phyloP scores from a whole-genome alignment of 2,113 vertebrate species.

The Cairina moschata region DNA sequence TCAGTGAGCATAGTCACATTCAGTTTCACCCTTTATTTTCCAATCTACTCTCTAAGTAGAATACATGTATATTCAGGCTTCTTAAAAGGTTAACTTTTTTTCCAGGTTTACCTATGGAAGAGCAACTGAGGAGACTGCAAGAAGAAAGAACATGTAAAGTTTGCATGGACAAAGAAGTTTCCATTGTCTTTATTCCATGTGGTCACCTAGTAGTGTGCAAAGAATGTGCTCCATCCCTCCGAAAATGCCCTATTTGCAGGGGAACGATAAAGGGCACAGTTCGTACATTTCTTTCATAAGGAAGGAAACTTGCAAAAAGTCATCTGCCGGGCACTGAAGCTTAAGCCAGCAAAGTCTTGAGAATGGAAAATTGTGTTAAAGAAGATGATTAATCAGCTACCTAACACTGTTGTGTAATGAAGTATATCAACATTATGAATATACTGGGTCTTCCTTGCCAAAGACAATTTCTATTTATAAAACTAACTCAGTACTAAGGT shows the following conservation, averaged over 20 bases:
- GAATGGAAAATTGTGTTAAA: neutral
- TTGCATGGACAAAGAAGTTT: constrained; percentile 89
- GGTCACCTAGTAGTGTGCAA: constrained; percentile 88
- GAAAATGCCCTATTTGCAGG: constrained; percentile 87
- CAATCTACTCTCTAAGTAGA: neutral
- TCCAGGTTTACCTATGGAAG: constrained; percentile 83
- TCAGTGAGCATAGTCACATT: neutral
- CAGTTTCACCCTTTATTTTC: neutral
- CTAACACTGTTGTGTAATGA: neutral
- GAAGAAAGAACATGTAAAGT: constrained; percentile 89
- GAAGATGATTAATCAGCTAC: neutral
- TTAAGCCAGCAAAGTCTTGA: neutral
- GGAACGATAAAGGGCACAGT: constrained; percentile 86
- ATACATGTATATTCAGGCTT: neutral
- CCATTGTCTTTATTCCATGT: constrained; percentile 87
- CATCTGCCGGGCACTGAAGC: neutral
- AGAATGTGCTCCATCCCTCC: constrained; percentile 84
- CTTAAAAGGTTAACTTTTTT: neutral
- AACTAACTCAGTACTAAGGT: neutral
- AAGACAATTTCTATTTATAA: neutral
- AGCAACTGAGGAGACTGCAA: constrained; percentile 83
- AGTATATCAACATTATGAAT: neutral
- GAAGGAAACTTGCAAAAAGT: neutral
- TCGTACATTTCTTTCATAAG: constrained; percentile 83
- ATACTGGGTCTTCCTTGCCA: neutral